These are phyloP conservation scores for Sebastolobus alascanus DNA, from an alignment of 2,797 vertebrate genomes.

Conservation along the genomic window DNA sequence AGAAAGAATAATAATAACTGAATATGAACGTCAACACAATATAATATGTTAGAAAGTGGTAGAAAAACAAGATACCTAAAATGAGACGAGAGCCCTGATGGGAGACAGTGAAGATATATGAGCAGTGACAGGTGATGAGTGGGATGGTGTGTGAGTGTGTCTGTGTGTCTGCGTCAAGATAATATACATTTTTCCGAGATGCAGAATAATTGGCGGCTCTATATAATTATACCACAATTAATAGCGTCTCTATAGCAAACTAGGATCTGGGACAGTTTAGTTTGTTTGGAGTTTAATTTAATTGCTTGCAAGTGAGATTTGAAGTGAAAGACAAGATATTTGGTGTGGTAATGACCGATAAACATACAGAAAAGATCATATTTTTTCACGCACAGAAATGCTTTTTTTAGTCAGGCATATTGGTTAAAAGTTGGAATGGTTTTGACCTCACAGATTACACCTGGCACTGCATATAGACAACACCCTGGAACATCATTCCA, in stretches of 20 bases:
- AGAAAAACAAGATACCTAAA: neutral
- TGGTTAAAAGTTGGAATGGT: neutral
- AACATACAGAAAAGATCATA: neutral
- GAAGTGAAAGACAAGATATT: neutral
- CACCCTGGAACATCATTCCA: neutral
- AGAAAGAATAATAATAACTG: constrained; percentile 6
- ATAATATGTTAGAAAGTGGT: neutral
- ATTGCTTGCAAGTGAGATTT: neutral
- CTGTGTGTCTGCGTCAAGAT: constrained; percentile 28
- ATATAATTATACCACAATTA: constrained; percentile 6
- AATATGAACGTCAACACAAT: constrained; percentile 9
- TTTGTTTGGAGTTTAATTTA: constrained; percentile 1
- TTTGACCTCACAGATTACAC: neutral
- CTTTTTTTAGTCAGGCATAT: neutral
- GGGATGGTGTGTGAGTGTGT: constrained; percentile 52
- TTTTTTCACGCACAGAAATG: neutral
- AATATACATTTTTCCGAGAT: constrained; percentile 19
- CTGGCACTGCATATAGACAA: neutral
- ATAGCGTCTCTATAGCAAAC: neutral
- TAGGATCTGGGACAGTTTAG: neutral
- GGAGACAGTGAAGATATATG: constrained; percentile 37
- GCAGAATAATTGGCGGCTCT: constrained; percentile 19
- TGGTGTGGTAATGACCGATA: neutral
- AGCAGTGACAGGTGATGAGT: constrained; percentile 69
- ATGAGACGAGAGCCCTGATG: neutral